phyloP scores from a whole-genome alignment of 2,888 invertebrate species.

The Erpobdella octoculata region DNA sequence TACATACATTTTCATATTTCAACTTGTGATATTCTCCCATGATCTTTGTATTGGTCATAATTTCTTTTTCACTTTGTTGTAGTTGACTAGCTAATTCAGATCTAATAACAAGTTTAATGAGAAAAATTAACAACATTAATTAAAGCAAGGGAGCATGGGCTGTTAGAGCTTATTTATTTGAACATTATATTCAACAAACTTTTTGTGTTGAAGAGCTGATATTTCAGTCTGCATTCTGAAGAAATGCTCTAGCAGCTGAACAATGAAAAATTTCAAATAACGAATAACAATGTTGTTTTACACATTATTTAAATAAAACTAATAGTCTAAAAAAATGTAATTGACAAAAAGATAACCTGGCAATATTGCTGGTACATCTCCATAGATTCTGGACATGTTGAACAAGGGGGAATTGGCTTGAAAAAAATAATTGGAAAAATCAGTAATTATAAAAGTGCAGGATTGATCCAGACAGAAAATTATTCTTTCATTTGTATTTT shows the following conservation, averaged over 20 bases:
- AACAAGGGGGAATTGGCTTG: slow-evolving; percentile 72
- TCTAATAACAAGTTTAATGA: slow-evolving; percentile 48
- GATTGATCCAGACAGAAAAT: not conserved
- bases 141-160: slow-evolving; percentile 52
- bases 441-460: not conserved
- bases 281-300: not conserved
- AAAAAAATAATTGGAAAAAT: not conserved
- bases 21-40: slow-evolving; percentile 63
- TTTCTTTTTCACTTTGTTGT: slow-evolving; percentile 53
- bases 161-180: not conserved
- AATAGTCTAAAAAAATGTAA: not conserved
- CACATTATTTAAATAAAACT: not conserved
- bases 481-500: slow-evolving; percentile 1
- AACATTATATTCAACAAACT: slow-evolving; percentile 55
- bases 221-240: slow-evolving; percentile 79
- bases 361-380: slow-evolving; percentile 75
- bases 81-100: slow-evolving; percentile 56
- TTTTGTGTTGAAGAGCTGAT: slow-evolving; percentile 70
- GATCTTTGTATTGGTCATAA: slow-evolving; percentile 52
- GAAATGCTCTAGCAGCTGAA: slow-evolving; percentile 73
- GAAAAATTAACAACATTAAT: slow-evolving; percentile 54
- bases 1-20: slow-evolving; percentile 64
- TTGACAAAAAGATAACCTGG: slow-evolving; percentile 38
- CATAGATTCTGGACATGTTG: slow-evolving; percentile 67
- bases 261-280: slow-evolving; percentile 28